Evolutionary conservation across 1,140 invertebrate genomes (phyloP), one percentile per base, ranked within the genome.

Genomic region (Bombus fervidus): DNA sequence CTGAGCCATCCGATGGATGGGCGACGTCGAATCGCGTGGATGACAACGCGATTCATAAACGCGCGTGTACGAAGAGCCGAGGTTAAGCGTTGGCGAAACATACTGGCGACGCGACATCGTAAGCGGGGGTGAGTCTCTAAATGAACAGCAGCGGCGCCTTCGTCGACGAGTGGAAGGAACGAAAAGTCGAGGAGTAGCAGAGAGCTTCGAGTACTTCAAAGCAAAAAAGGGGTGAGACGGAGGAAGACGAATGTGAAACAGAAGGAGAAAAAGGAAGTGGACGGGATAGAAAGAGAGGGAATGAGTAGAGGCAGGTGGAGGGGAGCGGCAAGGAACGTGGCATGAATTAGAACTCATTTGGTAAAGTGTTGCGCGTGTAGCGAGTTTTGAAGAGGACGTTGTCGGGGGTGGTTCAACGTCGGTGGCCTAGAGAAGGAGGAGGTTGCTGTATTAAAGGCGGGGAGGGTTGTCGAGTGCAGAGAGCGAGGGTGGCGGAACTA

Each of bases 321-420:
- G 64, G 75, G 64, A 68, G 62, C 25, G n/a, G 47, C 64, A 31
- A 66, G 71, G 79, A 89, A 82, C 78, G 81, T 83, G 84, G 83
- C 89, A 83, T 86, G 84, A 91, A 90, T 92, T 91, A 92, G 89
- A 92, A 92, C 90, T 92, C 91, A 91, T 92, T 92, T 92, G 80
- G 87, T 87, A 85, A 89, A 91, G 89, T 92, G 92, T 89, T 81
- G 88, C 71, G 69, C 83, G 77, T 85, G 80, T 86, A 86, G 85
- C 72, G 80, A 83, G 80, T 86, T 85, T 85, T 59, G 22, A 87
- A 84, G 82, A 74, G 82, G 75, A 74, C 81, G 81, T 78, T 68
- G 64, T 57, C 39, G 71, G 34, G 72, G 71, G 43, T 72, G 57
- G 68, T 53, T 43, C 73, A 59, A 64, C 37, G 43, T 22, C 15